Evolutionary conservation across 2,797 vertebrate species (phyloP).

Genomic region (Stomatorhinus walkeri): DNA sequence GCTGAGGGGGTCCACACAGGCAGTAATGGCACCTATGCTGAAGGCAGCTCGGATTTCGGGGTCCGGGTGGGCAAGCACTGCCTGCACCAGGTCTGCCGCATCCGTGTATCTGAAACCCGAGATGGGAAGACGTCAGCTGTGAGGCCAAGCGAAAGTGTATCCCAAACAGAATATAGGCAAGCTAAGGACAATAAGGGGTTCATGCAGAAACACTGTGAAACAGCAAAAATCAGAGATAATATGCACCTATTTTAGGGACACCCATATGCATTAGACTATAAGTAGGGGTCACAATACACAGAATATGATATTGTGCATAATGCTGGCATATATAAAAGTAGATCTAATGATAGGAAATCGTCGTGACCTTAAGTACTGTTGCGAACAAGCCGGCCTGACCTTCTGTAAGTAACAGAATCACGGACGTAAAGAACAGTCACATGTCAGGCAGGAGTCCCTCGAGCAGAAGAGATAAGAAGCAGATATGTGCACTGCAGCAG

Average conservation of each 20-base stretch:
- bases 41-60: slow-evolving; percentile 69
- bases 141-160: background rate
- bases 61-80: slow-evolving; percentile 82
- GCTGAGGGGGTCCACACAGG: slow-evolving; percentile 80
- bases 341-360: background rate
- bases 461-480: background rate
- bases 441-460: background rate
- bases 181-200: background rate
- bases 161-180: background rate
- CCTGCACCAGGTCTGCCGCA: slow-evolving; percentile 81
- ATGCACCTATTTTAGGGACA: background rate
- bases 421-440: background rate
- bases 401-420: background rate
- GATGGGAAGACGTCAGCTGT: background rate
- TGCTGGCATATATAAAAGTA: background rate
- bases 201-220: background rate
- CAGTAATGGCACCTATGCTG: slow-evolving; percentile 71
- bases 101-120: slow-evolving; percentile 73
- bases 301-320: background rate
- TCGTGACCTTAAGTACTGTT: background rate
- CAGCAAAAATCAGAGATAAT: background rate
- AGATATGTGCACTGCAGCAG: background rate
- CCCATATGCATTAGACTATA: background rate
- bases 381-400: background rate
- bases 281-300: background rate